Conservation (phyloP, 2,797 vertebrate genomes). For the Sebastes reedi region DNA sequence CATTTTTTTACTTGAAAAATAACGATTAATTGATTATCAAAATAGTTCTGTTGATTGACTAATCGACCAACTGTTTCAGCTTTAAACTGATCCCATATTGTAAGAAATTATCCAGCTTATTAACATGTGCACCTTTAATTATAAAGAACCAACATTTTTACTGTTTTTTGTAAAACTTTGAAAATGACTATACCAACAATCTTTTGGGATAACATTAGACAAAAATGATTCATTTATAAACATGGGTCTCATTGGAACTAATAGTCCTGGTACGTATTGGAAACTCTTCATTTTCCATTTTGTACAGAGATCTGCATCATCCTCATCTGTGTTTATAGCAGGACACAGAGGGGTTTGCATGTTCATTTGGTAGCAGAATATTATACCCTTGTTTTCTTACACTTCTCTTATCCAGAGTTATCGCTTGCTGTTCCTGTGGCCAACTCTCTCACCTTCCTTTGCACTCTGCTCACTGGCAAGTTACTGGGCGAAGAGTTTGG, state of each 20-base stretch:
- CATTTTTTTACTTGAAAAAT: not conserved
- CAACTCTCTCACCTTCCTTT: constrained; percentile 93
- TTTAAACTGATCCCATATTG: not conserved
- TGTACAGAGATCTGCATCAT: not conserved
- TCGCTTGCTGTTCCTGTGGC: constrained; percentile 93
- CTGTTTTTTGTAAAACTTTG: not conserved
- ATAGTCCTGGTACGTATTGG: not conserved
- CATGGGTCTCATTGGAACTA: not conserved
- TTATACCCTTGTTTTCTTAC: not conserved
- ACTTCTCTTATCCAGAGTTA: constrained; percentile 85
- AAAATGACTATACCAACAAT: no score
- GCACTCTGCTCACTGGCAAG: constrained; percentile 90
- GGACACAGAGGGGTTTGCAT: not conserved
- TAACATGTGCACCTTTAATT: not conserved
- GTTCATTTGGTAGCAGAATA: not conserved
- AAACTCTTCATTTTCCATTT: not conserved
- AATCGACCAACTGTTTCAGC: not conserved
- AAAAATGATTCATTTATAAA: not conserved
- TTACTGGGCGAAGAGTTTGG: constrained; percentile 92
- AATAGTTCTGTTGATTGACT: not conserved
- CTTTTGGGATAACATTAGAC: not conserved
- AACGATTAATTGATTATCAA: not conserved
- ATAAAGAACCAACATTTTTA: not conserved
- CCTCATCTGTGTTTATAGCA: not conserved
- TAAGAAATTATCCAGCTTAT: not conserved